These are phyloP conservation scores for Heptranchias perlo DNA, from an alignment of 2,113 vertebrate genomes.

Conservation along the genomic window DNA sequence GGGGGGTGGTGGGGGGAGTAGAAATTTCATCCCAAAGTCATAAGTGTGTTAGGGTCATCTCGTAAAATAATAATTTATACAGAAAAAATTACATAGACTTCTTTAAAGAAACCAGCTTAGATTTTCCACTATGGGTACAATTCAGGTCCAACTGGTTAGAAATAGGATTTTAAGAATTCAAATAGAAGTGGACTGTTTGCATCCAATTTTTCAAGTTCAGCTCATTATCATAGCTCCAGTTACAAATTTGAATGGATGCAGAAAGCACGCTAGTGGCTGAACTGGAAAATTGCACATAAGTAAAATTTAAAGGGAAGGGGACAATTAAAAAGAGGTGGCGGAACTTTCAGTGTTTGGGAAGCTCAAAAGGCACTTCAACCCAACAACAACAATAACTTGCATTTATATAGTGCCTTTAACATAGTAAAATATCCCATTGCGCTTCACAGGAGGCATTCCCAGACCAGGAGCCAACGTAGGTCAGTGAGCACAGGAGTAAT, in stretches of 20 bases:
- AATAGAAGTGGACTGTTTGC: not conserved
- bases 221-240: not conserved
- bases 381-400: no score
- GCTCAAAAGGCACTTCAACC: not conserved
- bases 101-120: not conserved
- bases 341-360: not conserved
- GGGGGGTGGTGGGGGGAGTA: no score
- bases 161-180: not conserved
- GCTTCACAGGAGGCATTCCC: no score
- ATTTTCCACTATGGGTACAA: not conserved
- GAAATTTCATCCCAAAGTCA: no score
- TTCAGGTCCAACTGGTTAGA: not conserved
- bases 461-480: no score
- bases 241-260: not conserved
- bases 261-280: not conserved
- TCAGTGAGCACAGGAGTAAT: no score
- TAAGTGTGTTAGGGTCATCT: not conserved
- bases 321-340: not conserved
- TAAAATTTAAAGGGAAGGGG: no score
- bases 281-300: not conserved
- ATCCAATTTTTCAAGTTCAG: not conserved
- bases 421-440: no score
- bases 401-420: no score
- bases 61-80: not conserved
- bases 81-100: not conserved